Conservation (phyloP, 2,797 vertebrate genomes). For the Graptemys geographica region DNA sequence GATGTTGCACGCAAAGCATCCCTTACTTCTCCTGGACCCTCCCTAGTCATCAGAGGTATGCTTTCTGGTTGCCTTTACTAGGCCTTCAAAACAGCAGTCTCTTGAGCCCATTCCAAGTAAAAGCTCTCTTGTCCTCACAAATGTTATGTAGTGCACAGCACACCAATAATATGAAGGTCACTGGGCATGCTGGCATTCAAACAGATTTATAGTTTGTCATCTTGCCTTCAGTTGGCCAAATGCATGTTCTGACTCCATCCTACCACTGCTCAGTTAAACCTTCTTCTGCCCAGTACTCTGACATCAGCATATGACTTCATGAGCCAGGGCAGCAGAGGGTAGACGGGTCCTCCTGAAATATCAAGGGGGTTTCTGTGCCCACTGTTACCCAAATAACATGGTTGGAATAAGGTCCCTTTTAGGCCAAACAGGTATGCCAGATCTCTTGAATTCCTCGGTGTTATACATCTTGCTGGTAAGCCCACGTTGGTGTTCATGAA, state of each 20-base stretch:
- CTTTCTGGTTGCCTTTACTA: neutral
- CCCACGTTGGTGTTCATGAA: neutral
- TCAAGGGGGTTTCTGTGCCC: too few relatives aligned
- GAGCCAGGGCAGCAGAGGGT: neutral
- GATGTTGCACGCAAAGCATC: neutral
- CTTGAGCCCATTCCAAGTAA: neutral
- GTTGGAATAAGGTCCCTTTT: neutral
- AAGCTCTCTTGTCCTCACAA: neutral
- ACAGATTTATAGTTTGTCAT: neutral
- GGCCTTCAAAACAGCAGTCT: neutral
- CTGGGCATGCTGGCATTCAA: neutral
- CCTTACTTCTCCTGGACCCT: neutral
- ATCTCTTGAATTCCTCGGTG: neutral
- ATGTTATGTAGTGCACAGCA: neutral
- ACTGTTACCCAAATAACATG: neutral
- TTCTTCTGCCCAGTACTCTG: neutral
- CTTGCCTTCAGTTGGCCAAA: neutral
- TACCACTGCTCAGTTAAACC: neutral
- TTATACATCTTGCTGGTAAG: fast-evolving
- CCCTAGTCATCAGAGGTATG: neutral
- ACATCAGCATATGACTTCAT: neutral
- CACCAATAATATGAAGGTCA: neutral
- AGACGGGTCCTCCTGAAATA: neutral
- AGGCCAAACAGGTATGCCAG: neutral
- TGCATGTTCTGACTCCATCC: neutral